These are phyloP conservation scores for Phodopus roborovskii DNA, from an alignment of 2,113 vertebrate species.

Conservation along the genomic window DNA sequence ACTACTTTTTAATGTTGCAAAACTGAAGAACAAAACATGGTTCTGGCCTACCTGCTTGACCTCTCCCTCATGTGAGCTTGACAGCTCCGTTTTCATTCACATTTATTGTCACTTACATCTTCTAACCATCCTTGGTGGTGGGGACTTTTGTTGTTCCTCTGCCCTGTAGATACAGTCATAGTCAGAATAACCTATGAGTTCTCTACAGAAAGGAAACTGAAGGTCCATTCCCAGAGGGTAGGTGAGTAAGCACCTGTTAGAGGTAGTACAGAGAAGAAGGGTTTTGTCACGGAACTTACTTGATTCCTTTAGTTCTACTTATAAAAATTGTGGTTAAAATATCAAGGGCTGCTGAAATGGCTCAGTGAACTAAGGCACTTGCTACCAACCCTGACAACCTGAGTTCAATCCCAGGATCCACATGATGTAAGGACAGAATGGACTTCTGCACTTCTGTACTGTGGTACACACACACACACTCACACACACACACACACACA, in stretches of 20 bases:
- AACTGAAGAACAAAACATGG: background rate
- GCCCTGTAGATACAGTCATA: background rate
- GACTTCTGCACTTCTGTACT: background rate
- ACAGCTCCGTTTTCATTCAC: background rate
- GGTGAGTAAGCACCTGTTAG: rapidly evolving
- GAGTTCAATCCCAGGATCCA: background rate
- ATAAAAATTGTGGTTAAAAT: background rate
- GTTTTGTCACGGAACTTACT: background rate
- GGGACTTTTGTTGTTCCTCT: background rate
- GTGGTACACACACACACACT: no score
- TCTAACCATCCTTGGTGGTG: background rate
- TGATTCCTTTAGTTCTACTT: background rate
- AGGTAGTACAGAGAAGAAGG: background rate
- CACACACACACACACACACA: background rate
- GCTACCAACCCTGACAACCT: background rate
- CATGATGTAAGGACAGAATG: background rate
- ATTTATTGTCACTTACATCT: background rate
- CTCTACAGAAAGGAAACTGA: background rate
- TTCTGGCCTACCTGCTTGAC: background rate
- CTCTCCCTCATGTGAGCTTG: background rate
- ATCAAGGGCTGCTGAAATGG: background rate
- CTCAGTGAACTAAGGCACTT: background rate
- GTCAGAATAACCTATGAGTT: background rate
- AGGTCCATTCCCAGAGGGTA: background rate
- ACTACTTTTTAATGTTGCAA: background rate